Evolutionary conservation across 2,888 invertebrate species (phyloP), one percentile per base, ranked within the genome.

Genomic region (Sicus ferrugineus): DNA sequence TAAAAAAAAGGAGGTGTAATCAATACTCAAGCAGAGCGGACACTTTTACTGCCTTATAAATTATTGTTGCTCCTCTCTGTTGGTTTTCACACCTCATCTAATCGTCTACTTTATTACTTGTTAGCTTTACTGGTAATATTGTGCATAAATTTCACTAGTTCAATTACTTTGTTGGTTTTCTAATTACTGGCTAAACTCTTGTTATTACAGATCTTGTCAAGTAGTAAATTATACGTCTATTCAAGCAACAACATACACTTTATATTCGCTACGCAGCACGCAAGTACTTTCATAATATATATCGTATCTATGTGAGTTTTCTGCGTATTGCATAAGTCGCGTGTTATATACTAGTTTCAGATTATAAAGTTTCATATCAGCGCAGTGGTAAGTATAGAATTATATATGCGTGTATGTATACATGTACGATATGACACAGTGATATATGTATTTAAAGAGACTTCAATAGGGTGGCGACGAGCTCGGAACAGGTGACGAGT

Each of bases 371-470:
- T 34, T 61, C 38, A 34, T 42, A 46, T 66, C 23, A 34, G 9
- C 4, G 7, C 56, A 42, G 14, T 34, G 21, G n/a, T 61, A 46
- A 42, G n/a, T 68, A 68, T 59, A 26, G 14, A 46, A 54, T 52
- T 65, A 42, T 67, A 61, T 63, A 54, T 63, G 52, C 52, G 48
- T 68, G 68, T 59, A 30, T 70, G 31, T 63, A 23, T 67, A 59
- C 48, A 82, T 83, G 82, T 84, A 85, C 84, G 85, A 85, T 85
- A 85, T 85, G 85, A 84, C 85, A 84, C 84, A 83, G 81, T 85
- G 81, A 82, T 82, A 82, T 81, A n/a, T n/a, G n/a, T 75, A 46
- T 64, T 59, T 26, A 19, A 52, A 66, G 73, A 78, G 76, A 76
- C 72, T 73, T 73, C 74, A 73, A 73, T 72, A 75, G 76, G 72